Evolutionary conservation across 2,888 invertebrate species (phyloP).

Genomic region (Cyrtodaria siliqua): DNA sequence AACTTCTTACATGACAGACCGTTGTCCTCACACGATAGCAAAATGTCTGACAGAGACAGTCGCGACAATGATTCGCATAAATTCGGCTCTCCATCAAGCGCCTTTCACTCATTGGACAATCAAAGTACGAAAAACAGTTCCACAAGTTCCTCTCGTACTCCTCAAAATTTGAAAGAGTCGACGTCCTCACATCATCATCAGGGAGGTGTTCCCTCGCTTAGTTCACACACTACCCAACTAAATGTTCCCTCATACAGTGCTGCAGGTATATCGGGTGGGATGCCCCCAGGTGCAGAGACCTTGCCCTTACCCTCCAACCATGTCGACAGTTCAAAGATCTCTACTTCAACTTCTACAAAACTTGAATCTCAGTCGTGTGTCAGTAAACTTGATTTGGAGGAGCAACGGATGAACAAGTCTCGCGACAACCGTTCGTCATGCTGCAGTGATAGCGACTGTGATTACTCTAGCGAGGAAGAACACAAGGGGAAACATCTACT

Average conservation of each 20-base stretch:
- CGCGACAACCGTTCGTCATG: conserved; percentile 66
- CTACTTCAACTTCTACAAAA: neutral
- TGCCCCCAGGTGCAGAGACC: no score
- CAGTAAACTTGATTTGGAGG: conserved; percentile 84
- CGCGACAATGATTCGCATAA: conserved; percentile 28
- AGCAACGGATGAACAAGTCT: conserved; percentile 75
- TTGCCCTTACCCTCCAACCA: no score
- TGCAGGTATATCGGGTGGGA: neutral
- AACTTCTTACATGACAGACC: conserved; percentile 23
- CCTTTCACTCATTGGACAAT: conserved; percentile 59
- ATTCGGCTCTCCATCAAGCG: conserved; percentile 51
- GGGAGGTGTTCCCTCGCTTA: conserved; percentile 4
- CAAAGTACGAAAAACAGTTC: conserved; percentile 30
- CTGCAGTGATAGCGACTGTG: conserved; percentile 76
- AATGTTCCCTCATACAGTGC: conserved; percentile 55
- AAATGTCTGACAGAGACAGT: conserved; percentile 11
- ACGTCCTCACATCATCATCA: neutral
- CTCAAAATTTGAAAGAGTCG: neutral
- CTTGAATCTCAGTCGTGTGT: conserved; percentile 61
- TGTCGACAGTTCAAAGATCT: no score
- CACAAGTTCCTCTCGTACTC: conserved; percentile 26
- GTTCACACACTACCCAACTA: conserved; percentile 38
- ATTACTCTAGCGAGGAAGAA: conserved; percentile 73
- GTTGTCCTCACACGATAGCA: conserved; percentile 25
- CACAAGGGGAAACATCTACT: conserved; percentile 70